Evolutionary conservation across 2,797 vertebrate species (phyloP), one percentile per base, ranked within the genome.

Genomic region (Cephalopachus bancanus): DNA sequence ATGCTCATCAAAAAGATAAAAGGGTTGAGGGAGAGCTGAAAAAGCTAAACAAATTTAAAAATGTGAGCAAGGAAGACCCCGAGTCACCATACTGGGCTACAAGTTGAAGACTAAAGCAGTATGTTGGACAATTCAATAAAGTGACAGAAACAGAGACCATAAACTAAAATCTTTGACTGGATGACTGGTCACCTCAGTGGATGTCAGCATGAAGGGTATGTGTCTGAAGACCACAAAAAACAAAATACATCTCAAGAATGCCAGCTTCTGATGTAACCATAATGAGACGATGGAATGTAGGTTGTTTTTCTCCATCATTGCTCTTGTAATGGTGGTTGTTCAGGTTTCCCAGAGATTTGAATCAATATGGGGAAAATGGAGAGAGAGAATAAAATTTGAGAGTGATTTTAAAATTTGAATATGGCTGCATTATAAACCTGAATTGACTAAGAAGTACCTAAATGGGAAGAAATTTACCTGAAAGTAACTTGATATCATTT

Each of bases 391-490:
- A 89, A 93, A 94, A 94, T 93, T 85, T 79, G 60, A 96, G 71
- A 93, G 67, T 85, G 80, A 95, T 97, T 97, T 96, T 5, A 78
- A 95, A 89, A 62, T 95, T 90, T 85, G 84, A 97, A 92, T 90
- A 69, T 12, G 17, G 80, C 80, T 88, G 44, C 53, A 65, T 96
- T 93, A 92, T 74, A 90, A 96, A 93, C 72, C 20, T 64, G 90
- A 97, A 96, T 96, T 96, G 97, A 95, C 94, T 85, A 76, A 93
- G 86, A 97, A 96, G 93, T 93, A 7, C 89, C 95, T 95, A 90
- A 97, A 97, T 97, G 85, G 84, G 78, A 96, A 93, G 95, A 97
- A 96, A 97, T 98, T 96, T 97, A 97, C 97, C 97, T 97, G 97
- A 97, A 97, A 97, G 95, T 72, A 94, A 96, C 95, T 94, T 96